phyloP scores from a whole-genome alignment of 2,113 vertebrate genomes.

The Oncorhynchus clarkii region DNA sequence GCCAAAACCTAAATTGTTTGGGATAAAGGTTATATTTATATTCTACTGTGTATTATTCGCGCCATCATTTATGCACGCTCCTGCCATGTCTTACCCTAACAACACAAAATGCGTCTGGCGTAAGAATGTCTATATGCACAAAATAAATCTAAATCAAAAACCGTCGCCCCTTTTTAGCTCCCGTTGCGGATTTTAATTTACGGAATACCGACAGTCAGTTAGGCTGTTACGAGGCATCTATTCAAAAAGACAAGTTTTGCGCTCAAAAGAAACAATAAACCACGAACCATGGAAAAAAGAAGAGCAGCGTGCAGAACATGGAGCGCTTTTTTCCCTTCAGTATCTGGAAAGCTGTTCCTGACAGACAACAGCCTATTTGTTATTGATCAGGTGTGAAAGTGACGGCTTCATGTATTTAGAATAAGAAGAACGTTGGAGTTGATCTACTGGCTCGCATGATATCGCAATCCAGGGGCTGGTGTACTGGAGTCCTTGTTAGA shows the following conservation, averaged over 20 bases:
- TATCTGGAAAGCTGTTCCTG: conserved; percentile 65
- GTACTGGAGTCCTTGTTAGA: conserved; percentile 82
- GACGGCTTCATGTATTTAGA: conserved; percentile 74
- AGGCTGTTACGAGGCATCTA: conserved; percentile 45
- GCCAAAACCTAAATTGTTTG: not conserved
- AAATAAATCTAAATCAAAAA: conserved; percentile 53
- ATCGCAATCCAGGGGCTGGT: conserved; percentile 89
- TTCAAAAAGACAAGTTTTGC: conserved; percentile 44
- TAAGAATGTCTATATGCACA: conserved; percentile 46
- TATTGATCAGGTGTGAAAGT: conserved; percentile 78
- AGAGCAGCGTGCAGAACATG: conserved; percentile 29
- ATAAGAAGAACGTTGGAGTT: conserved; percentile 82
- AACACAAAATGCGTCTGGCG: conserved; percentile 30
- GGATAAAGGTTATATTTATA: not conserved
- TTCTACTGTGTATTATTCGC: not conserved
- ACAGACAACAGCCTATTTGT: conserved; percentile 68
- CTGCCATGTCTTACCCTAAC: conserved; percentile 40
- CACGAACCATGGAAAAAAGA: conserved; percentile 4
- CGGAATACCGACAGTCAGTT: conserved; percentile 26
- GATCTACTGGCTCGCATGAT: conserved; percentile 77
- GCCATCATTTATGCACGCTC: conserved; percentile 26
- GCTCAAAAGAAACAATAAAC: conserved; percentile 44
- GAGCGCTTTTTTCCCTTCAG: conserved; percentile 52
- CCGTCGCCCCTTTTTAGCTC: conserved; percentile 17
- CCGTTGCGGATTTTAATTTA: conserved; percentile 45